phyloP scores from a whole-genome alignment of 2,888 invertebrate species.

The Drosophila monieri region DNA sequence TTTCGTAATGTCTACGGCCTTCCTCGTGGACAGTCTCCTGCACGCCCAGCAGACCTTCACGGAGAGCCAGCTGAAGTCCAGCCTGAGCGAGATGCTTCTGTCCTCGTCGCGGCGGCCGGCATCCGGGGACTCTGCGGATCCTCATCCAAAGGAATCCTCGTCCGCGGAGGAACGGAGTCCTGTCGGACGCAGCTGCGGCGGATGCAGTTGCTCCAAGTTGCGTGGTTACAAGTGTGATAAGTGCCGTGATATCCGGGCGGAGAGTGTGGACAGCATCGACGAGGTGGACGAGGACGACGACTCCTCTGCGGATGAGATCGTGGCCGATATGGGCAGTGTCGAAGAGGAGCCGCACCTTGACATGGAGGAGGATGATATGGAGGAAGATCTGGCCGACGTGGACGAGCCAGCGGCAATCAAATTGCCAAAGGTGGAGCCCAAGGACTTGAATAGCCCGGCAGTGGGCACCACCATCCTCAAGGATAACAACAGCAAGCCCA shows the following conservation, averaged over 20 bases:
- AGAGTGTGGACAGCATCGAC: constrained; percentile 79
- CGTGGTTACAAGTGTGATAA: constrained; percentile 77
- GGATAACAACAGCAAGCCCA: constrained; percentile 87
- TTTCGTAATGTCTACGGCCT: constrained; percentile 83
- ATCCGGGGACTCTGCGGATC: constrained; percentile 14
- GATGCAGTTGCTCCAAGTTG: constrained; percentile 60
- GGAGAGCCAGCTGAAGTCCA: constrained; percentile 71
- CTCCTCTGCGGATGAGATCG: constrained; percentile 68
- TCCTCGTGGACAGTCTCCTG: constrained; percentile 83
- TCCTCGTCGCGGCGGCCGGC: constrained; percentile 60
- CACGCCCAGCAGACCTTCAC: constrained; percentile 80
- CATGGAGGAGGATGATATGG: constrained; percentile 72
- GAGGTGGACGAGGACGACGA: constrained; percentile 74
- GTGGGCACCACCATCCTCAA: constrained; percentile 79
- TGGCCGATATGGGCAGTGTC: constrained; percentile 70
- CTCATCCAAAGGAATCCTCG: background rate
- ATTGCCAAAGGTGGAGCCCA: constrained; percentile 76
- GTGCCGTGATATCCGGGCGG: constrained; percentile 65
- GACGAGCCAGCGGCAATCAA: constrained; percentile 63
- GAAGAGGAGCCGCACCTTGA: constrained; percentile 66
- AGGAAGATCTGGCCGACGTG: constrained; percentile 60
- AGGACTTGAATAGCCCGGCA: constrained; percentile 54
- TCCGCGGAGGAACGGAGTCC: constrained; percentile 7
- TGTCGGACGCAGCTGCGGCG: background rate
- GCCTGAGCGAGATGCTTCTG: constrained; percentile 76